Evolutionary conservation across 2,797 vertebrate genomes (phyloP).

Genomic region (Manis javanica): DNA sequence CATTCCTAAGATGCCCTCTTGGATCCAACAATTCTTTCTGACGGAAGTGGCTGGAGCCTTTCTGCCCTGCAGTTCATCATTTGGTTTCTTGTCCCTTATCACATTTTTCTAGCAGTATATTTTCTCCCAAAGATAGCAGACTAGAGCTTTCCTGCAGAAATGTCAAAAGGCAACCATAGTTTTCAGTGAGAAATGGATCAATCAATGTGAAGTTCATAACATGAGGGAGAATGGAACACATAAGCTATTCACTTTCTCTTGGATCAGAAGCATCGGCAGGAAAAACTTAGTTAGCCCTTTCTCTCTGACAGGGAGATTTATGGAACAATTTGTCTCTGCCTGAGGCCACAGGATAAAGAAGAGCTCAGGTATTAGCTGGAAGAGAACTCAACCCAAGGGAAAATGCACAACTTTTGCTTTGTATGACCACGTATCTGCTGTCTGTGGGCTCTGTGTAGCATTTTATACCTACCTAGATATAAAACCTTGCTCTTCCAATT

Average conservation of each 20-base stretch:
- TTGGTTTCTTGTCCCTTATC: not conserved
- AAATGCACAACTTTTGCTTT: conserved; percentile 9
- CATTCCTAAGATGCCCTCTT: not conserved
- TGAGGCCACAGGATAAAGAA: not conserved
- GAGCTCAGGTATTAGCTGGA: not conserved
- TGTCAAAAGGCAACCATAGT: not conserved
- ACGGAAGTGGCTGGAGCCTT: not conserved
- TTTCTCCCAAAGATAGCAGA: not conserved
- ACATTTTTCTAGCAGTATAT: not conserved
- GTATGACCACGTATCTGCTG: not conserved
- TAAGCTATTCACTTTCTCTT: not conserved
- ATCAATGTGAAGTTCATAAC: not conserved
- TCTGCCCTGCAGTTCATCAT: not conserved
- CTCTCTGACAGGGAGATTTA: not conserved
- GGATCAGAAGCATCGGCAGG: not conserved
- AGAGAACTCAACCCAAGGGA: not conserved
- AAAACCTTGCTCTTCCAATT: not conserved
- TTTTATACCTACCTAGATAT: not conserved
- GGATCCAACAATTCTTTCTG: not conserved
- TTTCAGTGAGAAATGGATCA: not conserved
- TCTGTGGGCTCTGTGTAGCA: not conserved
- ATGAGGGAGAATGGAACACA: not conserved
- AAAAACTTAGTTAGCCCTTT: not conserved
- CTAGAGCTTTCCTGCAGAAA: not conserved
- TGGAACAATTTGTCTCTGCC: conserved; percentile 12